Evolutionary conservation across 2,797 vertebrate genomes (phyloP), one percentile per base, ranked within the genome.

Genomic region (Chromis chromis): DNA sequence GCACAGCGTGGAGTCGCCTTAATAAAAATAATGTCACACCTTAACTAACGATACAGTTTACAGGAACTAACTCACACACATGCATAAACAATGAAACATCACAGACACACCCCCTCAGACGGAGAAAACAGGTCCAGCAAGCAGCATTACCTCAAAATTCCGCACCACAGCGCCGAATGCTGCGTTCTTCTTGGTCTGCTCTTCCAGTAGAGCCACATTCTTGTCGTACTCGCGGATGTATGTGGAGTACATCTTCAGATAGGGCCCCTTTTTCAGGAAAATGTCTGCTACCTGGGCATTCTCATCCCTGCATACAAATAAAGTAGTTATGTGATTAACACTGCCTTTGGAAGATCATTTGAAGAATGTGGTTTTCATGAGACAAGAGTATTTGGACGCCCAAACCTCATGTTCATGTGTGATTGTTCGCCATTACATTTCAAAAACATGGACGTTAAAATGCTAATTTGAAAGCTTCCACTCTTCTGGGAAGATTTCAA

Each of bases 221-320:
- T 95, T 97, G 94, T 98, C 96, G 55, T 97, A 99, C 93, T 99
- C 97, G 16, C 96, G 96, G 77, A 99, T 99, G 87, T 99, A 99
- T 2, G 96, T 97, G 36, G 97, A 97, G 92, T 99, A 99, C 98
- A 99, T 99, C 90, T 99, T 99, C 63, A 99, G 92, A 86, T 97
- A 99, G 0, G 97, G 97, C 21, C 98, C 98, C 81, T 98, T 98
- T 88, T 97, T 96, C 83, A 99, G 94, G 94, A 99, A 99, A 83
- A 99, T 97, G 78, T 99, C 98, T 25, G 98, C 96, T 44, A 99
- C 93, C 88, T 95, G 94, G 50, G 95, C 93, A 71, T 96, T 94
- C 17, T 96, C 96, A 0, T 94, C 94, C 98, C 98, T 99, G 87
- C 40, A 4, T 3, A 65, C 8, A 58, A 67, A 64, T 4, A 53